Evolutionary conservation across 2,888 invertebrate species (phyloP).

Genomic region (Monochamus alternatus): DNA sequence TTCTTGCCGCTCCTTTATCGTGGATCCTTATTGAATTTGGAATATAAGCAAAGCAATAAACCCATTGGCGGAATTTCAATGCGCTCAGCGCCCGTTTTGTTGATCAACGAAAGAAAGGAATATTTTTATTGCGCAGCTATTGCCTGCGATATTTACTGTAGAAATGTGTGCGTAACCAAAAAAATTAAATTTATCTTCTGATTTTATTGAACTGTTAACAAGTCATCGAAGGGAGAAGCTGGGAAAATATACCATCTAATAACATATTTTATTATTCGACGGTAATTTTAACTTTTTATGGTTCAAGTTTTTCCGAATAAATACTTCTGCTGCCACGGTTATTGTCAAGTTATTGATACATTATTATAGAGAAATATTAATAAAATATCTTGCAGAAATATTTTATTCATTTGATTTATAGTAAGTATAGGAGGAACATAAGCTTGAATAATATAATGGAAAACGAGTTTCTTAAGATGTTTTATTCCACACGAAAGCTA

Average conservation of each 20-base stretch:
- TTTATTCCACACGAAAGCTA: no score
- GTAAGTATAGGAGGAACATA: no score
- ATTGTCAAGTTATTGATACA: neutral
- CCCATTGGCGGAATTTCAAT: conserved; percentile 68
- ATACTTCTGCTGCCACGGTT: neutral
- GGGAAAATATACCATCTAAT: neutral
- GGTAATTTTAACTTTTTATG: neutral
- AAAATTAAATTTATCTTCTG: conserved; percentile 39
- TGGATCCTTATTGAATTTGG: conserved; percentile 68
- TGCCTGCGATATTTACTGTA: conserved; percentile 52
- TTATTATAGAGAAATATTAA: neutral
- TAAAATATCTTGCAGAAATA: no score
- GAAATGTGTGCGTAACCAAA: conserved; percentile 47
- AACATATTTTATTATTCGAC: neutral
- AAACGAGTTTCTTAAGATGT: no score
- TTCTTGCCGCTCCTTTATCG: conserved; percentile 65
- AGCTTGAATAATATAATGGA: no score
- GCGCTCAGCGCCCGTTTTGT: conserved; percentile 61
- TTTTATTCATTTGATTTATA: no score
- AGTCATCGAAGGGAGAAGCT: conserved; percentile 9
- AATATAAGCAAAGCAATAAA: conserved; percentile 70
- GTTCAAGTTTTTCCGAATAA: neutral
- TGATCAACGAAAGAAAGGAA: conserved; percentile 61
- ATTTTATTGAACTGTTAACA: conserved; percentile 40
- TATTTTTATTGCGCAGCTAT: conserved; percentile 60